Base-by-base conservation (phyloP, 2,113 vertebrate genomes). In the Oryzias woworae region DNA sequence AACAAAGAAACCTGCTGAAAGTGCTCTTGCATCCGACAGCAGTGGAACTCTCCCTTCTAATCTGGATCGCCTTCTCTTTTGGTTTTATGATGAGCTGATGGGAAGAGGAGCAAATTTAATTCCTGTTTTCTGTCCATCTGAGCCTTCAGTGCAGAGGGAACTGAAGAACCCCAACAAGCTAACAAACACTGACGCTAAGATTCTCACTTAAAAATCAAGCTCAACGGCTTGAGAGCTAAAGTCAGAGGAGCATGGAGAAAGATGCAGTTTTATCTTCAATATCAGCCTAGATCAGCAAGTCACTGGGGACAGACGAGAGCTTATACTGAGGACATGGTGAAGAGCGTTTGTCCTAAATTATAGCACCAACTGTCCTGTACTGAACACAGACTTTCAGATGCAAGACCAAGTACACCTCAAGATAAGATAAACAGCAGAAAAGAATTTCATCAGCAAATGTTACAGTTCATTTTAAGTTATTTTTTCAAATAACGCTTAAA, bases 1-100 rank as follows among this genome's bases (percentile, higher is more conserved):
- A 73, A 91, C 90, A 92, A 91, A 90, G 90, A 83, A 89, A 80
- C 79, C 80, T 89, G 76, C 78, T 88, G 81, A 82, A 89, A 83
- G 82, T 70, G 81, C 80, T 90, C 71, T 64, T 56, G 70, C 68
- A 83, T 86, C 81, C 85, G 81, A 87, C 82, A 83, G 77, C 77
- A 77, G 55, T 57, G 28, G 17, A 62, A 70, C 63, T 71, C 63
- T 73, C 77, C 52, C 49, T 14, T 17, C 65, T 49, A 49, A 44
- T 69, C 75, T 71, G 45, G 22, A 41, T 54, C 26, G 53, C 24
- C 62, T 53, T 54, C 62, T 59, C 41, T 76, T 66, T 72, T 49
- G 2, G 54, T 42, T 12, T 5, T n/a, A n/a, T 22, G 28, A 20
- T 17, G 23, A 47, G 20, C 22, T 26, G n/a, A 24, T 7, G 7